A percentile compares a stretch with the other conserved stretches of the same genome.
These are phyloP conservation scores for Ophiodon elongatus DNA, from an alignment of 2,113 vertebrate genomes.

Conservation along the genomic window DNA sequence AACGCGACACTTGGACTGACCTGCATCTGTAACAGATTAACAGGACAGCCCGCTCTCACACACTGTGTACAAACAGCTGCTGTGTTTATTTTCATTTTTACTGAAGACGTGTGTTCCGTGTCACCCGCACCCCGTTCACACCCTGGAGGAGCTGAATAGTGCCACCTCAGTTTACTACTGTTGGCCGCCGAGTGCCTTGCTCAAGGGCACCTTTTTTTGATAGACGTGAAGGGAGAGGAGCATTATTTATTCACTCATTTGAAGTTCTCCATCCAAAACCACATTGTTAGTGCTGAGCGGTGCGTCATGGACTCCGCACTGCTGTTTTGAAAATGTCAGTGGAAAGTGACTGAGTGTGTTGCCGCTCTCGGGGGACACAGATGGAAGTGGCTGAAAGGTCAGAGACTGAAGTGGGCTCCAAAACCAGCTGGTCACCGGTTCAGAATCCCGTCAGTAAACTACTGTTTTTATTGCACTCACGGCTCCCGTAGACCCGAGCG, in stretches of 20 bases:
- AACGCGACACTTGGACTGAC: slow-evolving; percentile 92
- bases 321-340: slow-evolving; percentile 54
- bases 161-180: slow-evolving; percentile 12
- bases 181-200: slow-evolving; percentile 12
- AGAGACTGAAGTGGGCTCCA: slow-evolving; percentile 33
- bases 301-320: slow-evolving; percentile 25
- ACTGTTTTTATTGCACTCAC: slow-evolving; percentile 53
- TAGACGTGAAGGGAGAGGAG: background rate
- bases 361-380: slow-evolving; percentile 7
- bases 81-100: slow-evolving; percentile 5
- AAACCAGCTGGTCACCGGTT: slow-evolving; percentile 19
- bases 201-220: slow-evolving; percentile 24
- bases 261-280: background rate
- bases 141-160: slow-evolving; percentile 1
- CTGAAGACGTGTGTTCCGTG: slow-evolving; percentile 15
- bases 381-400: slow-evolving; percentile 55
- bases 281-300: slow-evolving; percentile 30
- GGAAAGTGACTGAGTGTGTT: slow-evolving; percentile 58
- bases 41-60: slow-evolving; percentile 36
- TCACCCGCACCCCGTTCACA: slow-evolving; percentile 40
- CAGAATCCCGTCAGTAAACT: slow-evolving; percentile 39
- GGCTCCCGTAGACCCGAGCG: slow-evolving; percentile 16
- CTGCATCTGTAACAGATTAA: slow-evolving; percentile 85
- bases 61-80: background rate
- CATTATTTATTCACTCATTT: background rate